Conservation (phyloP, 1,140 invertebrate genomes). For the Portunus trituberculatus region DNA sequence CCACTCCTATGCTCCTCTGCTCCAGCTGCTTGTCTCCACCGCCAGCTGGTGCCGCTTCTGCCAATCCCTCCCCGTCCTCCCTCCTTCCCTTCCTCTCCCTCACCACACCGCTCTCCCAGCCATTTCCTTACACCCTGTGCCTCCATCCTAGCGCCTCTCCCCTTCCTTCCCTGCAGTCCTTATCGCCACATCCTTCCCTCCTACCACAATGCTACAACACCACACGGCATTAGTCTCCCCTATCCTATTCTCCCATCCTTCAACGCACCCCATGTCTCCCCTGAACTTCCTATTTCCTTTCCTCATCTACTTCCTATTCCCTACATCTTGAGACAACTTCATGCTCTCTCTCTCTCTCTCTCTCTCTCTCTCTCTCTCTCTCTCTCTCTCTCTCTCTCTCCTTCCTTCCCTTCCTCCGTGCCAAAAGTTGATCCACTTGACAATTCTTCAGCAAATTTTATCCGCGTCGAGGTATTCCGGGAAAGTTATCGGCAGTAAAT, state of each 20-base stretch:
- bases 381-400: constrained; percentile 4
- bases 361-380: constrained; percentile 18
- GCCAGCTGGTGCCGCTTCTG: background rate
- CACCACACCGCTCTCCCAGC: background rate
- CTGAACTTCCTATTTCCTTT: no score
- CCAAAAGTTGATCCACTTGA: background rate
- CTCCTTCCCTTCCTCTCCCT: background rate
- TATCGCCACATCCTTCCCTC: no score
- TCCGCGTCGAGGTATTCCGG: background rate
- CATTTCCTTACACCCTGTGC: no score
- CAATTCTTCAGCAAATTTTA: constrained; percentile 14
- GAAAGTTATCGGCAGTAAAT: background rate
- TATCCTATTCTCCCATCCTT: no score
- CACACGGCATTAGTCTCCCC: no score
- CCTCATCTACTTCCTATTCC: no score
- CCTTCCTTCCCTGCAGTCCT: background rate
- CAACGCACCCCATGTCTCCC: no score
- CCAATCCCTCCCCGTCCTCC: background rate
- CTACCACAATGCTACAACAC: no score
- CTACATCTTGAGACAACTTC: no score
- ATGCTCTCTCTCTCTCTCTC: background rate
- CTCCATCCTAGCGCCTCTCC: background rate
- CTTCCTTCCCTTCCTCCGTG: background rate
- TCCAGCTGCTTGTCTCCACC: constrained; percentile 34
- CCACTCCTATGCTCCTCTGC: background rate